Evolutionary conservation across 1,140 invertebrate genomes (phyloP).

Genomic region (Babylonia areolata): DNA sequence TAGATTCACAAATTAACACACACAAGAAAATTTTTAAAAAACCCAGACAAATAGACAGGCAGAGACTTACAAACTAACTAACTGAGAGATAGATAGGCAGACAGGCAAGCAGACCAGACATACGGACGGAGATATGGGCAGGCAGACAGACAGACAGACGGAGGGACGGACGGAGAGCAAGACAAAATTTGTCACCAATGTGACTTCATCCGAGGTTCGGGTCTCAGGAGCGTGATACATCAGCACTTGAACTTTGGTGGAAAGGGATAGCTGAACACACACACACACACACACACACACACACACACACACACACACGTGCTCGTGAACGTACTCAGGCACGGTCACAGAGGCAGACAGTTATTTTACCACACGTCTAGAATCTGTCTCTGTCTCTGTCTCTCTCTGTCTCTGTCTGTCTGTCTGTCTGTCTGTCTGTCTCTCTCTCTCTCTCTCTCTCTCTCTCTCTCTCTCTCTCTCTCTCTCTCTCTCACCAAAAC

Average conservation of each 20-base stretch:
- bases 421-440: not conserved
- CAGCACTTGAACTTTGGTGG: constrained; percentile 7
- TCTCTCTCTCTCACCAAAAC: not conserved
- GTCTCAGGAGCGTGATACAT: not conserved
- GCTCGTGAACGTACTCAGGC: not conserved
- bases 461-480: constrained; percentile 11
- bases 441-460: constrained; percentile 2
- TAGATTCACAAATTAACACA: not conserved
- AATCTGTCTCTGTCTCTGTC: not conserved
- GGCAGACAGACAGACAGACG: not conserved
- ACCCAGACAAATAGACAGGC: not conserved
- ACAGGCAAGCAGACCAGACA: not conserved
- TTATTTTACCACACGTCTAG: too few relatives aligned
- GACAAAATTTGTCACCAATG: not conserved
- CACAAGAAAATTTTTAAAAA: too few relatives aligned
- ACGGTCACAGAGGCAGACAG: not conserved
- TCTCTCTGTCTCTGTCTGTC: not conserved
- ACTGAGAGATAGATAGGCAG: constrained; percentile 6
- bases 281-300: not conserved
- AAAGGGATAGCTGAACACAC: not conserved
- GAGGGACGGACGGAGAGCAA: not conserved
- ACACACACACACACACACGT: not conserved
- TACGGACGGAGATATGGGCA: not conserved
- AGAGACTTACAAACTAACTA: not conserved
- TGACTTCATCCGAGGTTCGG: not conserved